phyloP scores from a whole-genome alignment of 2,888 invertebrate species.

The Nephrotoma flavescens region DNA sequence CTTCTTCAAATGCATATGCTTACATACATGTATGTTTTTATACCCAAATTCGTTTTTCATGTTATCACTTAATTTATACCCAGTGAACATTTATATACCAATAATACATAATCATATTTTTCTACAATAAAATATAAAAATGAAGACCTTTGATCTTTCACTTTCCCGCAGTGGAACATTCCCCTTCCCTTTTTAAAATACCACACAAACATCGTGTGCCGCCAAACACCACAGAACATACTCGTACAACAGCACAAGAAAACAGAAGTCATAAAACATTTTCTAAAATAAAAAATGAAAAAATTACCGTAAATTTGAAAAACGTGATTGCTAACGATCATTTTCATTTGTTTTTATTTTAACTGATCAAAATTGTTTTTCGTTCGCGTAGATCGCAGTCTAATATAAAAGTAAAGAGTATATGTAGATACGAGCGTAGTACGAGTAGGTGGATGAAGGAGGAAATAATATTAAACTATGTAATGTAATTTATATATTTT shows the following conservation, averaged over 20 bases:
- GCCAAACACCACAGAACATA: background rate
- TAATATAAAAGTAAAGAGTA: background rate
- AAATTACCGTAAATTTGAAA: background rate
- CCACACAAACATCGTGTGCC: background rate
- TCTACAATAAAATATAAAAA: background rate
- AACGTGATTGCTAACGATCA: background rate
- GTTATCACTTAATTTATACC: background rate
- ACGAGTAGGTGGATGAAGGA: background rate
- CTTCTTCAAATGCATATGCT: background rate
- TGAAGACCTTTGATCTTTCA: background rate
- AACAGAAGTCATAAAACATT: background rate
- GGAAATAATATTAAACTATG: background rate
- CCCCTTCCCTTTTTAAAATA: background rate
- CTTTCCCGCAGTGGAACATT: background rate
- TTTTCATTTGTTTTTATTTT: background rate
- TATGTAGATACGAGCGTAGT: background rate
- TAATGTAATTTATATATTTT: background rate
- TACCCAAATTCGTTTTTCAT: background rate
- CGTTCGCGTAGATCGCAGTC: background rate
- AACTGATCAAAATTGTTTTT: background rate
- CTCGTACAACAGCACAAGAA: background rate
- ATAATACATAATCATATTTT: background rate
- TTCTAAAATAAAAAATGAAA: background rate
- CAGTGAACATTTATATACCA: background rate
- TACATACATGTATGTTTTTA: background rate